Percentiles rank a stretch among this genome's conserved stretches.
phyloP scores from a whole-genome alignment of 2,888 invertebrate species.

The Netelia fuscicornis region DNA sequence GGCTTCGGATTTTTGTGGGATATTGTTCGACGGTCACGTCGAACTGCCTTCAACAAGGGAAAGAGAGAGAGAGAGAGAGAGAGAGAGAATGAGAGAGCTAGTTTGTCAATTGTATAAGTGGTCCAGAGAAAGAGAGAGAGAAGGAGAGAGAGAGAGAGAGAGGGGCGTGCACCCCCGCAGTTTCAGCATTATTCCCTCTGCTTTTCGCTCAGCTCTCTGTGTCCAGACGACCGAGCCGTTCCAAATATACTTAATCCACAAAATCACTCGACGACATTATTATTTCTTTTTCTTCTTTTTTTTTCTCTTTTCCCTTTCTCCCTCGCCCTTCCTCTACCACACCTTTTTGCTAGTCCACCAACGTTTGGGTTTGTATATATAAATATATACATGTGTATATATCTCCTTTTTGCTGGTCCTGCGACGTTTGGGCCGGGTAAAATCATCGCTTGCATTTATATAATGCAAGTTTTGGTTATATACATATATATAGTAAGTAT shows the following conservation, averaged over 20 bases:
- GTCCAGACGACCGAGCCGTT: background rate
- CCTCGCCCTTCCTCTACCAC: background rate
- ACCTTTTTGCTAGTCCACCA: background rate
- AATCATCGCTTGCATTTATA: too few species aligned
- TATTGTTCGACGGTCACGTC: constrained; percentile 55
- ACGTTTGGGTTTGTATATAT: too few species aligned
- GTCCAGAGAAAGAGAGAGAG: constrained; percentile 8
- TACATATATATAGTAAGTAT: too few species aligned
- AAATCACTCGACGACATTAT: constrained; percentile 72
- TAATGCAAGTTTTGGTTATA: too few species aligned
- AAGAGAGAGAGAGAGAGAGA: constrained; percentile 29
- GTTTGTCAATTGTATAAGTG: constrained; percentile 60
- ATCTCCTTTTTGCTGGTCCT: too few species aligned
- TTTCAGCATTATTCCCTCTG: constrained; percentile 30
- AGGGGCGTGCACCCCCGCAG: constrained; percentile 61
- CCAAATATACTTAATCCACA: constrained; percentile 39
- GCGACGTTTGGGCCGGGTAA: too few species aligned
- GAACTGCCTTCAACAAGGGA: background rate
- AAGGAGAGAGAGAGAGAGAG: constrained; percentile 41
- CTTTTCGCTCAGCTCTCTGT: background rate
- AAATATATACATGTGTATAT: too few species aligned
- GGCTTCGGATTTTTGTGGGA: constrained; percentile 42
- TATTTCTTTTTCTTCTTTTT: constrained; percentile 74
- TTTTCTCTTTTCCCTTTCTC: constrained; percentile 3
- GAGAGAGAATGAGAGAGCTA: constrained; percentile 27